These are phyloP conservation scores for Chlorodrepanis virens DNA, from an alignment of 2,113 vertebrate species.

Conservation along the genomic window DNA sequence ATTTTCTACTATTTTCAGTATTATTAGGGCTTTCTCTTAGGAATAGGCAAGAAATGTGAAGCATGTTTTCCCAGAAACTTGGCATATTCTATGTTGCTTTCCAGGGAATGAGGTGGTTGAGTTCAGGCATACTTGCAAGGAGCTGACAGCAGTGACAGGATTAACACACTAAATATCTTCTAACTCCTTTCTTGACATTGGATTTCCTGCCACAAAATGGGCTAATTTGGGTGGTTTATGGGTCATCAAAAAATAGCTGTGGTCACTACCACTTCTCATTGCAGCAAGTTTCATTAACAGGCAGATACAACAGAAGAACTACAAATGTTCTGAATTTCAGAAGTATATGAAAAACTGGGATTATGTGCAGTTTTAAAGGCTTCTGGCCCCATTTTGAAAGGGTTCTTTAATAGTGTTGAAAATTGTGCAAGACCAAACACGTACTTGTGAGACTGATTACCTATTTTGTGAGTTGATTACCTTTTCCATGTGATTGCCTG, in stretches of 20 bases:
- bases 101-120: not conserved
- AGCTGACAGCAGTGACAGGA: not conserved
- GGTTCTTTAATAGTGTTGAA: not conserved
- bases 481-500: conserved; percentile 9
- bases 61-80: not conserved
- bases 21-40: conserved; percentile 12
- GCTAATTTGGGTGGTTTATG: not conserved
- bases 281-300: not conserved
- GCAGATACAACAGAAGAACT: not conserved
- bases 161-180: not conserved
- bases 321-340: not conserved
- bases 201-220: not conserved
- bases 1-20: not conserved
- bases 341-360: not conserved
- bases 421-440: conserved; percentile 4
- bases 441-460: conserved; percentile 1
- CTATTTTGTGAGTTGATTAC: conserved; percentile 31
- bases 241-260: not conserved
- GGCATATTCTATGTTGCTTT: not conserved
- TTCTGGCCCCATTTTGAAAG: conserved; percentile 1
- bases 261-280: not conserved
- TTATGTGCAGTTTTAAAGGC: not conserved
- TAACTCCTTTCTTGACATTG: not conserved
- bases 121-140: not conserved
- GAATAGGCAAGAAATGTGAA: not conserved